Conservation (phyloP, 1,140 invertebrate species). For the Pseudobourletiella spinata region DNA sequence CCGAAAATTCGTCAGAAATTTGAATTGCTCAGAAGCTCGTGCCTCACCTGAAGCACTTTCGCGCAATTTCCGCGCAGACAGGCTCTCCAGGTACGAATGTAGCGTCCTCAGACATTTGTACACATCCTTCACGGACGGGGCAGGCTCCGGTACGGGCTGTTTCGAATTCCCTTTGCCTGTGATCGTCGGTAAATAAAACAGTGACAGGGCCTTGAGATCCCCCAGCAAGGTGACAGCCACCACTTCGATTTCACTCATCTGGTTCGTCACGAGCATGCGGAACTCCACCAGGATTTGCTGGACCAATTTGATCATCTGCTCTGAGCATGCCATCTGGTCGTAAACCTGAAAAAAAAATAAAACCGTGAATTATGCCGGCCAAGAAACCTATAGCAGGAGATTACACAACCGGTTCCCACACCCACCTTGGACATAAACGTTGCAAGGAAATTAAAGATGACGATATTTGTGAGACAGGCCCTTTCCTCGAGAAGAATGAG, state of each 20-base stretch:
- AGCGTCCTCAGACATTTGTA: slow-evolving; percentile 11
- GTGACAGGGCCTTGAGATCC: slow-evolving; percentile 26
- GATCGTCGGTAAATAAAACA: slow-evolving; percentile 26
- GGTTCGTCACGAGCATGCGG: slow-evolving; percentile 11
- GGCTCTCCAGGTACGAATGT: slow-evolving; percentile 11
- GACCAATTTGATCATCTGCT: slow-evolving; percentile 20
- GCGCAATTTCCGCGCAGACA: slow-evolving; percentile 7
- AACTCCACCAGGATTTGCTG: slow-evolving; percentile 12
- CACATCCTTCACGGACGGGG: slow-evolving; percentile 15
- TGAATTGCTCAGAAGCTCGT: background rate
- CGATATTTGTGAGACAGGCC: slow-evolving; percentile 60
- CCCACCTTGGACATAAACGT: slow-evolving; percentile 72
- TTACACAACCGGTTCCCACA: too few relatives aligned
- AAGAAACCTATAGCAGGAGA: too few relatives aligned
- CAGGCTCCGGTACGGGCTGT: slow-evolving; percentile 23
- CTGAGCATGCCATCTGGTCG: slow-evolving; percentile 18
- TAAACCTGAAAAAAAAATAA: slow-evolving; percentile 28
- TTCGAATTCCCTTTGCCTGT: slow-evolving; percentile 22
- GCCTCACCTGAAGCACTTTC: slow-evolving; percentile 1
- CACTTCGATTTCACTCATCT: slow-evolving; percentile 16
- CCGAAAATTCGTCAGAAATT: background rate
- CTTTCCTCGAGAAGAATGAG: slow-evolving; percentile 70
- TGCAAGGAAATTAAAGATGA: slow-evolving; percentile 70
- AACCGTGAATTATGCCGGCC: too few relatives aligned
- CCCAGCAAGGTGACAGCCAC: slow-evolving; percentile 16